Evolutionary conservation across 2,797 vertebrate genomes (phyloP).

Genomic region (Sciurus vulgaris): DNA sequence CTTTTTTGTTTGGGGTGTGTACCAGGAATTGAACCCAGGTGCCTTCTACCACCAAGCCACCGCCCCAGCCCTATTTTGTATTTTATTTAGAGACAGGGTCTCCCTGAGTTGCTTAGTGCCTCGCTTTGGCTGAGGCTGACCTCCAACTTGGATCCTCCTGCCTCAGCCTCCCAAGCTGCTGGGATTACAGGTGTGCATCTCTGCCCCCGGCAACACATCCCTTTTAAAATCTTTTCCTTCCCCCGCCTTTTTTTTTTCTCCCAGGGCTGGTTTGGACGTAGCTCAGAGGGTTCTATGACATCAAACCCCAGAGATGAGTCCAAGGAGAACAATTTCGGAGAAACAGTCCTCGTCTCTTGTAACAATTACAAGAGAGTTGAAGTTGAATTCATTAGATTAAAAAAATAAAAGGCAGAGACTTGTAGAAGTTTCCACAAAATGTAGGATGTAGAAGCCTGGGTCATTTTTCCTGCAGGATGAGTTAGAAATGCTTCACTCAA

Average conservation of each 20-base stretch:
- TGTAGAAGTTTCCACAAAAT: rapidly evolving
- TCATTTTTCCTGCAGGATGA: rapidly evolving
- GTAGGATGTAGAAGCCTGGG: rapidly evolving
- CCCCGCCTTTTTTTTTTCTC: not conserved
- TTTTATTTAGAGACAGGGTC: too few relatives aligned
- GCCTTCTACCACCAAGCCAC: too few relatives aligned
- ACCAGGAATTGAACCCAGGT: too few relatives aligned
- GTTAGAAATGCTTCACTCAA: not conserved
- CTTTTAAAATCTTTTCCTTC: too few relatives aligned
- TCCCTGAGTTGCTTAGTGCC: too few relatives aligned
- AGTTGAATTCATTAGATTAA: not conserved
- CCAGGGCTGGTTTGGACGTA: rapidly evolving
- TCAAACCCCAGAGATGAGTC: rapidly evolving
- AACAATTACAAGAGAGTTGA: not conserved
- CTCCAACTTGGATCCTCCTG: too few relatives aligned
- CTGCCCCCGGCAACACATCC: too few relatives aligned
- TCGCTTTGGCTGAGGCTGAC: too few relatives aligned
- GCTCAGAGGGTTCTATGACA: not conserved
- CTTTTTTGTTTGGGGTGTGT: too few relatives aligned
- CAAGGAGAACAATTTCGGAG: not conserved
- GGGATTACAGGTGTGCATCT: too few relatives aligned
- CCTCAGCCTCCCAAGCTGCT: too few relatives aligned
- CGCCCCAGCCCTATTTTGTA: too few relatives aligned
- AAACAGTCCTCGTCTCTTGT: rapidly evolving
- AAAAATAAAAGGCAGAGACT: not conserved